phyloP scores from a whole-genome alignment of 2,113 vertebrate genomes.

The Thryonomys swinderianus region DNA sequence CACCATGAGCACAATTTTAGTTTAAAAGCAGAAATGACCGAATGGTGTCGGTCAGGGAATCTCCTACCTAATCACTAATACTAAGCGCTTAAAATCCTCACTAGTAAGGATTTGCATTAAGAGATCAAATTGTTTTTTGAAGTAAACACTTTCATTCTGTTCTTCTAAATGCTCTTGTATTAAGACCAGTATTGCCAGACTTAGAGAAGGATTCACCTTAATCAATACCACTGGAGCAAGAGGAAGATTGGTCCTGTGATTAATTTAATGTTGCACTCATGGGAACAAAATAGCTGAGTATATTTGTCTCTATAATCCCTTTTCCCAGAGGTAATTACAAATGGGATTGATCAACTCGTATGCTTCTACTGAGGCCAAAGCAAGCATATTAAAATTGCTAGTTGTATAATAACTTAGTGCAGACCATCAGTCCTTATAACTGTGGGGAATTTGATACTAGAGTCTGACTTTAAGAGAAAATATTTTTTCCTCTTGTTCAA shows the following conservation, averaged over 20 bases:
- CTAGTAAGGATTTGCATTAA: constrained; percentile 45
- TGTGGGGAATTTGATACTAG: constrained; percentile 66
- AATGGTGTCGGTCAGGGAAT: neutral
- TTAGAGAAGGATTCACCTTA: constrained; percentile 80
- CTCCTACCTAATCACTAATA: constrained; percentile 45
- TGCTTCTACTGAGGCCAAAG: constrained; percentile 80
- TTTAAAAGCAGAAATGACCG: constrained; percentile 39
- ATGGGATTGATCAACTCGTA: constrained; percentile 84
- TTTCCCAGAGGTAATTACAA: constrained; percentile 88
- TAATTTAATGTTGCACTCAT: constrained; percentile 83
- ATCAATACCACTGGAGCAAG: constrained; percentile 77
- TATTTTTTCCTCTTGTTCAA: constrained; percentile 67
- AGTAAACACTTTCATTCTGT: constrained; percentile 78
- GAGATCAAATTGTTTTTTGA: constrained; percentile 73
- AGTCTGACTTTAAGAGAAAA: constrained; percentile 74
- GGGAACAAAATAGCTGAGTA: constrained; percentile 82
- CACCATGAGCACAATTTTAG: neutral
- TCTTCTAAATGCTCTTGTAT: constrained; percentile 67
- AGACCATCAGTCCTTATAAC: constrained; percentile 68
- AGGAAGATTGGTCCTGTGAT: constrained; percentile 82
- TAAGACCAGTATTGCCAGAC: constrained; percentile 56
- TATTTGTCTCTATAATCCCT: constrained; percentile 86
- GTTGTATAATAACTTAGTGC: constrained; percentile 78
- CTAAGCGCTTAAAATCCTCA: constrained; percentile 26
- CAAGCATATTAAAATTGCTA: constrained; percentile 77